Evolutionary conservation across 2,113 vertebrate genomes (phyloP), one percentile per base, ranked within the genome.

Genomic region (Arenaria interpres): DNA sequence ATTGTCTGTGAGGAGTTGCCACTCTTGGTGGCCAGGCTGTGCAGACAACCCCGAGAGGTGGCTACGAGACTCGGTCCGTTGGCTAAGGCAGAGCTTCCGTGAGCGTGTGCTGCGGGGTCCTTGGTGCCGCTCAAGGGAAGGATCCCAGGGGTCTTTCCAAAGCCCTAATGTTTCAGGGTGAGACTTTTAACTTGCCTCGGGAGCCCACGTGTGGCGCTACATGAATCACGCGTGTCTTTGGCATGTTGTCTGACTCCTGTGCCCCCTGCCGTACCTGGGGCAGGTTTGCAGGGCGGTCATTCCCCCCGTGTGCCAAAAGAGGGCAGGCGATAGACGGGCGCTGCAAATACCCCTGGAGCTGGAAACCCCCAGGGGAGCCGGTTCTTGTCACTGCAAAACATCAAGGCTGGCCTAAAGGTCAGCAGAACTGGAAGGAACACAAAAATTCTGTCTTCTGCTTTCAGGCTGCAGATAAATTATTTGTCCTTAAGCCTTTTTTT

Each of bases 41-140:
- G 69, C 8, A 7, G 8, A 10, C 28, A 23, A 3, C 33, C 10
- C 25, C 2, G 8, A 8, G 35, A 18, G 50, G 48, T 18, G 76
- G 3, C 56, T 7, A 10, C 0, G 2, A 8, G 50, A 18, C 22
- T 71, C 12, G 1, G 12, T 24, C 37, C 9, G 0, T 1, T 3
- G 75, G 41, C 18, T 23, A 6, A 33, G 43, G 41, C 46, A 33
- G 48, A 41, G 57, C 53, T 50, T 18, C 33, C 43, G 0, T 9
- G 56, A 18, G 27, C 7, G 35, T 4, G 0, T 21, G 32, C 63
- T 54, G 64, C 23, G 10, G 33, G 32, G 16, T 46, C 24, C 22
- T 30, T 30, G 14, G 23, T 9, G 9, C 45, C 46, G 21, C 33
- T 48, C 3, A 2, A 43, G 35, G 71, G 63, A 64, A 50, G 20